Base-by-base conservation (phyloP, 2,113 vertebrate genomes). In the Ctenomys sociabilis region DNA sequence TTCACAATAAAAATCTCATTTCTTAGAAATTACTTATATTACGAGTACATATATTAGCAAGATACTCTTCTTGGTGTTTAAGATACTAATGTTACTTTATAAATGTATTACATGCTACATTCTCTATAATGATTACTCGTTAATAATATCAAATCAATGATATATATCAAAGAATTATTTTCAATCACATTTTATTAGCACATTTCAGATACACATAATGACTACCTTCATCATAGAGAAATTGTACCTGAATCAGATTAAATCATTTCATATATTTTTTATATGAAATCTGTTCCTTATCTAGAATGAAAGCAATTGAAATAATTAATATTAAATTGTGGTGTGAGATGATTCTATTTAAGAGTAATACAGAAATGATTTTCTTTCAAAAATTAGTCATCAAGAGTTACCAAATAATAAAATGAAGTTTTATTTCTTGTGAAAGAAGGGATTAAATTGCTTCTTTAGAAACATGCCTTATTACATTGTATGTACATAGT, bases 401-500 rank as follows among this genome's bases (percentile, higher is more conserved):
- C 63, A 84, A 72, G 22, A 88, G 66, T 94, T 88, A 30, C 43
- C 54, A 80, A 75, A 13, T 78, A 81, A 78, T 72, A 21, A 89
- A 72, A 75, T 78, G 11, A 8, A 81, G 54, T 93, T 94, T 59
- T 68, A 83, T n/a, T 64, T 66, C 81, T 17, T 35, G 11, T 61
- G 16, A 49, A 90, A 78, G 19, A 82, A 85, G 32, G 0, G 2
- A 35, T 93, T 86, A 22, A 78, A 84, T 5, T 80, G 12, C 5
- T 49, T 88, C 35, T 84, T 59, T 75, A 81, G 32, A 49, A 61
- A 93, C 78, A 43, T 14, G 4, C 10, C n/a, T 17, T 75, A 57
- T 54, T n/a, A 14, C 37, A 17, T 0, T 49, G 13, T 64, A 0
- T 16, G 10, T 63, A 0, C 3, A 3, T 59, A 35, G 43, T 57